A percentile compares a stretch with the other conserved stretches of the same genome.
phyloP scores from a whole-genome alignment of 2,113 vertebrate genomes.

The Sakesphorus luctuosus region DNA sequence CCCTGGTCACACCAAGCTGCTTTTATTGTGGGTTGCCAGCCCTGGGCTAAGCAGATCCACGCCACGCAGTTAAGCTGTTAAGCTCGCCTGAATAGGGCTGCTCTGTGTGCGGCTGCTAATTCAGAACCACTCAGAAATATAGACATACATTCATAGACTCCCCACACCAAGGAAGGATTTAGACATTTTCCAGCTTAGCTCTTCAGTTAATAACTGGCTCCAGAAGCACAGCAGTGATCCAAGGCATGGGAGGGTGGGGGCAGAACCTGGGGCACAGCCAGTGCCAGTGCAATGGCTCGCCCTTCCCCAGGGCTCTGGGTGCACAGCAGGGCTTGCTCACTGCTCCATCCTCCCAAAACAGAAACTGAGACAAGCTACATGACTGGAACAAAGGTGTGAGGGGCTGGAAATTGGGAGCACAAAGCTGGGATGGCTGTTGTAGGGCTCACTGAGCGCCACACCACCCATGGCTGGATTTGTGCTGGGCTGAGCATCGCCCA shows the following conservation, averaged over 20 bases:
- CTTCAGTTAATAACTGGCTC: background rate
- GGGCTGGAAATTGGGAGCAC: background rate
- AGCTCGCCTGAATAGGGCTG: background rate
- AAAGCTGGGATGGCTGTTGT: background rate
- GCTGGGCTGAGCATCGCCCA: background rate
- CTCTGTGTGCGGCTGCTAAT: background rate
- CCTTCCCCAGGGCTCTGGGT: background rate
- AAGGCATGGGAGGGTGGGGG: background rate
- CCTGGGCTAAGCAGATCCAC: constrained; percentile 1
- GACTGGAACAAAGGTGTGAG: background rate
- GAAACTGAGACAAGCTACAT: background rate
- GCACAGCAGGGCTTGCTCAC: rapidly evolving
- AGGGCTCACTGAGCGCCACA: background rate
- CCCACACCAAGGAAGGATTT: background rate
- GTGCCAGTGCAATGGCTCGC: background rate
- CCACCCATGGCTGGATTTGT: background rate
- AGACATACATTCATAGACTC: background rate
- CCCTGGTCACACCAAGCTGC: background rate
- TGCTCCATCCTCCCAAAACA: background rate
- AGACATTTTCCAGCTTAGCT: background rate
- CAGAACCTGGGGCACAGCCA: background rate
- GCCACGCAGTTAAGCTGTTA: constrained; percentile 7
- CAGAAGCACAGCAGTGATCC: background rate
- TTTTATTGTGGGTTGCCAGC: background rate
- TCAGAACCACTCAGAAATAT: background rate